Conservation (phyloP, 2,113 vertebrate genomes). For the Scomber colias region DNA sequence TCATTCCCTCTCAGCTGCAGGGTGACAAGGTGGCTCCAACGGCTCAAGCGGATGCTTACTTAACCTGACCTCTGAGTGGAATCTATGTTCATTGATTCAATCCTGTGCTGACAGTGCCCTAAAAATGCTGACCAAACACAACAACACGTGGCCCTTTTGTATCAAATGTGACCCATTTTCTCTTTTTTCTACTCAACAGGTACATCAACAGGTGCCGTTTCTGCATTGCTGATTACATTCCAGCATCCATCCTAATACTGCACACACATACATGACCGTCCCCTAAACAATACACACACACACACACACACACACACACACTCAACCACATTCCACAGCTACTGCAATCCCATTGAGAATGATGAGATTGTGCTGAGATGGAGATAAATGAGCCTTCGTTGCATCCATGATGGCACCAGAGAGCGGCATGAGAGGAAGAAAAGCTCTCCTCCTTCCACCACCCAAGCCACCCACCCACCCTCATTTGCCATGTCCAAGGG, state of each 20-base stretch:
- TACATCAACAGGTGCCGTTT: slow-evolving; percentile 54
- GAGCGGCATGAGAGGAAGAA: slow-evolving; percentile 50
- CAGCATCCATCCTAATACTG: slow-evolving; percentile 8
- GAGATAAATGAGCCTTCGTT: slow-evolving; percentile 85
- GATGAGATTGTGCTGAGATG: slow-evolving; percentile 79
- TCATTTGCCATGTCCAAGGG: slow-evolving; percentile 54
- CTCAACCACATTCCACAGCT: slow-evolving; percentile 61
- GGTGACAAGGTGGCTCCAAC: slow-evolving; percentile 21
- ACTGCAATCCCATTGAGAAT: slow-evolving; percentile 68
- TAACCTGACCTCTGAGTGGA: slow-evolving; percentile 64
- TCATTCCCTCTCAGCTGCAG: slow-evolving; percentile 25
- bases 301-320: slow-evolving; percentile 23
- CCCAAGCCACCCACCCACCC: slow-evolving; percentile 11
- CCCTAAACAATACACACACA: slow-evolving; percentile 38
- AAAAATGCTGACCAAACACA: slow-evolving; percentile 49
- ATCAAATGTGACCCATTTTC: slow-evolving; percentile 30
- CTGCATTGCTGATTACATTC: slow-evolving; percentile 8
- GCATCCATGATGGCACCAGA: slow-evolving; percentile 68
- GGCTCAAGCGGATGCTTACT: slow-evolving; percentile 61
- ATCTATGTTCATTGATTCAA: slow-evolving; percentile 60
- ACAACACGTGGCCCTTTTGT: not conserved
- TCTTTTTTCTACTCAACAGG: slow-evolving; percentile 37
- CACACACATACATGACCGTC: slow-evolving; percentile 32
- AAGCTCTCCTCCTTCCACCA: slow-evolving; percentile 34
- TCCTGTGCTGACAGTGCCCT: slow-evolving; percentile 6